Base-by-base conservation (phyloP, 1,140 invertebrate genomes). In the Calephelis nemesis region DNA sequence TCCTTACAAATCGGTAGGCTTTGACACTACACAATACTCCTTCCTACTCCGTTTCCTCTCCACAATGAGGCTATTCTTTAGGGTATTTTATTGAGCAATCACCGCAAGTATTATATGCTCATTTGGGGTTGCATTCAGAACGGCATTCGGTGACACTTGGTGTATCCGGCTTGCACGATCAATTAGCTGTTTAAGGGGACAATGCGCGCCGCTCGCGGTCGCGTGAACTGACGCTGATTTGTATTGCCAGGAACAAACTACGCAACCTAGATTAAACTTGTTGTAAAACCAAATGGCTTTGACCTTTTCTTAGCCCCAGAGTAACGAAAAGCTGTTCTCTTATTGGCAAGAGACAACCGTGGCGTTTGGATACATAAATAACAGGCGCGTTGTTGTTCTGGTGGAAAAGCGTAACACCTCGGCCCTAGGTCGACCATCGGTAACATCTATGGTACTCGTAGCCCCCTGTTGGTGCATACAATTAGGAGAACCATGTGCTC, bases 81-180 rank as follows among this genome's bases (percentile, higher is more conserved):
- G 65, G 69, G 69, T 70, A 63, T 72, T 72, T 78, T 76, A 72
- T 79, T 69, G 71, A 76, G 77, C 70, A 76, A 77, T 79, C 78
- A 75, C 71, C 70, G 77, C 72, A 47, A 50, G 74, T 71, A 83
- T 83, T 83, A 81, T 83, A 78, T 80, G 79, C 77, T 83, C 81
- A 77, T 83, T 83, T 83, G 79, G 76, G 67, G 73, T 60, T 60
- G 73, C 72, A 80, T 83, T 83, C 71, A 79, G 42, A 48, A n/a
- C 62, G 64, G 68, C 67, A 58, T 65, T 69, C 79, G 72, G 75
- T 74, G 81, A 81, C 81, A 83, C 79, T 83, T 69, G 73, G 72
- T 71, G 65, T 78, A 77, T 83, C 81, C 81, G 77, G 77, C 72
- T 73, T 54, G 60, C 52, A 72, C 58, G 58, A 76, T 77, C 81